Conservation (phyloP, 2,113 vertebrate genomes). For the Elaphurus davidianus region DNA sequence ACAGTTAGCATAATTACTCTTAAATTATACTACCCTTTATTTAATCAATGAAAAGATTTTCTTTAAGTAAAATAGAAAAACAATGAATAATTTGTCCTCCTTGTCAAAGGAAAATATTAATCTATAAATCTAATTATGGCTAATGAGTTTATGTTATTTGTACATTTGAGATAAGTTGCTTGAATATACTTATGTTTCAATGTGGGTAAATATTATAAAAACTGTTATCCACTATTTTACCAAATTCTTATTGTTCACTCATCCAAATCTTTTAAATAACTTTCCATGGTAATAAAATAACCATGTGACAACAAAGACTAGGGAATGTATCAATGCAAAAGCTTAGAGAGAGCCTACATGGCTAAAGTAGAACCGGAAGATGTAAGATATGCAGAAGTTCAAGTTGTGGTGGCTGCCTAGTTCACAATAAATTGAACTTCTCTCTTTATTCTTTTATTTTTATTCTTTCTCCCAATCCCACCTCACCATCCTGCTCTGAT, state of each 20-base stretch:
- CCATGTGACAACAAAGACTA: not conserved
- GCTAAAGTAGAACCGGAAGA: not conserved
- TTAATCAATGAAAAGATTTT: not conserved
- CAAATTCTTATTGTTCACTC: not conserved
- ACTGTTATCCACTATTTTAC: not conserved
- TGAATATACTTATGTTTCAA: not conserved
- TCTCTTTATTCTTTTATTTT: not conserved
- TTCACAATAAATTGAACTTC: not conserved
- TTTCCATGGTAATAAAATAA: not conserved
- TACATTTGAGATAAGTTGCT: not conserved
- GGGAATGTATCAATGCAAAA: not conserved
- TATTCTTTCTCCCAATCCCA: not conserved
- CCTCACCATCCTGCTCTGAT: not conserved
- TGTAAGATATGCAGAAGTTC: not conserved
- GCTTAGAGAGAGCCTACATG: not conserved
- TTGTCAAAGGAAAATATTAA: slow-evolving; percentile 8
- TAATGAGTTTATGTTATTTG: slow-evolving; percentile 10
- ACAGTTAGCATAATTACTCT: not conserved
- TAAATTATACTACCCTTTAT: not conserved
- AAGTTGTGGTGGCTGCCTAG: not conserved
- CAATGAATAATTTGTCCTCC: not conserved
- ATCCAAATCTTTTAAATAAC: not conserved
- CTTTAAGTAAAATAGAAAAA: not conserved
- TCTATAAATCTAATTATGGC: not conserved
- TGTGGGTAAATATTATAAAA: not conserved